Evolutionary conservation across 2,797 vertebrate genomes (phyloP).

Genomic region (Intellagama lesueurii): DNA sequence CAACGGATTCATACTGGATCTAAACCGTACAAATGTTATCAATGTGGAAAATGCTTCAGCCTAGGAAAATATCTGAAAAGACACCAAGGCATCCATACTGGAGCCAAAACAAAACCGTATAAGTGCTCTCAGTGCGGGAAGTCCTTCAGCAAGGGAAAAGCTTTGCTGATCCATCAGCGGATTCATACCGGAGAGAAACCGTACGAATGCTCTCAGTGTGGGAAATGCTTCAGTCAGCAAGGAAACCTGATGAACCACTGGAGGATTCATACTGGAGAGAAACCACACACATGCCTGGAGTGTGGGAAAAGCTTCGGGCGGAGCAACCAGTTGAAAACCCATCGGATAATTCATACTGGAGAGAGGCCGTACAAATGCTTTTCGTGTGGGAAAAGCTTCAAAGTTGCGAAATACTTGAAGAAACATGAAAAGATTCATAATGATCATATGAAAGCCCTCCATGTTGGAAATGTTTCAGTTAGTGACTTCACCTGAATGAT

Average conservation of each 20-base stretch:
- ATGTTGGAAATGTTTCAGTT: no score
- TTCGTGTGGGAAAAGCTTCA: not conserved
- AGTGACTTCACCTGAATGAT: no score
- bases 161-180: not conserved
- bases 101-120: not conserved
- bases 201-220: not conserved
- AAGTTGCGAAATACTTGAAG: no score
- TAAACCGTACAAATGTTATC: not conserved
- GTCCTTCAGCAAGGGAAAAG: not conserved
- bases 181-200: not conserved
- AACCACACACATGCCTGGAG: not conserved
- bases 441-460: no score
- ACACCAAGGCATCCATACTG: not conserved
- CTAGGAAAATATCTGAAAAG: not conserved
- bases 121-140: not conserved
- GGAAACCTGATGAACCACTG: not conserved
- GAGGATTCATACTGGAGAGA: constrained; percentile 3
- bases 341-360: not conserved
- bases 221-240: not conserved
- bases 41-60: not conserved
- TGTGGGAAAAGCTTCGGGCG: not conserved
- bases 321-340: not conserved
- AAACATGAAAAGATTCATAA: no score
- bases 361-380: not conserved
- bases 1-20: not conserved